A percentile compares a stretch with the other conserved stretches of the same genome.
phyloP scores from a whole-genome alignment of 2,797 vertebrate species.

The Pseudomugil gertrudae region DNA sequence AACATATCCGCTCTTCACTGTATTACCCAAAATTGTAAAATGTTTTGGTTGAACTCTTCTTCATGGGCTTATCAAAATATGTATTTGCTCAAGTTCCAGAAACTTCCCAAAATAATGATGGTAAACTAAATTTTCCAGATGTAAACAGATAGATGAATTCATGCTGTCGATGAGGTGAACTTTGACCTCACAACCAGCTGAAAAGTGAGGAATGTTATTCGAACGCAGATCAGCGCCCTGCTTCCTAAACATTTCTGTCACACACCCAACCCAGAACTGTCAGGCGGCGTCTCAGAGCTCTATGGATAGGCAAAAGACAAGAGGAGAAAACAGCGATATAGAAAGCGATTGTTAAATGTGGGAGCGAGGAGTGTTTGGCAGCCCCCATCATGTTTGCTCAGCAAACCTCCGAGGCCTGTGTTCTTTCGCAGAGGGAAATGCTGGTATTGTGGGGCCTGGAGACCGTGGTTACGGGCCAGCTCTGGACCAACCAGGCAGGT shows the following conservation, averaged over 20 bases:
- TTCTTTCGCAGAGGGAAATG: conserved; percentile 90
- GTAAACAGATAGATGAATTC: not conserved
- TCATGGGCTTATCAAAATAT: not conserved
- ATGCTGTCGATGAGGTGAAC: not conserved
- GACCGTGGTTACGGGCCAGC: conserved; percentile 96
- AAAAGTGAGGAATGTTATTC: conserved; percentile 40
- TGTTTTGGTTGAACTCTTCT: not conserved
- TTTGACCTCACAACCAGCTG: not conserved
- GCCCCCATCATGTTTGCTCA: conserved; percentile 93
- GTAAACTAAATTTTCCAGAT: conserved; percentile 6
- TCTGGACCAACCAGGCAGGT: conserved; percentile 89
- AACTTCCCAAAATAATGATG: not conserved
- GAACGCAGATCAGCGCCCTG: conserved; percentile 38
- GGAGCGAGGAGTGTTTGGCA: conserved; percentile 84
- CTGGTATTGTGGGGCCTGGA: conserved; percentile 91
- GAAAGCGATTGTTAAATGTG: conserved; percentile 83
- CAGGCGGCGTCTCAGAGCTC: conserved; percentile 54
- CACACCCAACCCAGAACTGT: conserved; percentile 69
- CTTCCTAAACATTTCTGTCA: conserved; percentile 53
- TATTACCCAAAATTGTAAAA: not conserved
- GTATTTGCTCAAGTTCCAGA: not conserved
- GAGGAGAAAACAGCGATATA: conserved; percentile 64
- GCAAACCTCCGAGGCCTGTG: conserved; percentile 88
- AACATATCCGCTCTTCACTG: not conserved
- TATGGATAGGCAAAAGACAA: conserved; percentile 58